Evolutionary conservation across 2,113 vertebrate species (phyloP).

Genomic region (Cyanoramphus novaezelandiae): DNA sequence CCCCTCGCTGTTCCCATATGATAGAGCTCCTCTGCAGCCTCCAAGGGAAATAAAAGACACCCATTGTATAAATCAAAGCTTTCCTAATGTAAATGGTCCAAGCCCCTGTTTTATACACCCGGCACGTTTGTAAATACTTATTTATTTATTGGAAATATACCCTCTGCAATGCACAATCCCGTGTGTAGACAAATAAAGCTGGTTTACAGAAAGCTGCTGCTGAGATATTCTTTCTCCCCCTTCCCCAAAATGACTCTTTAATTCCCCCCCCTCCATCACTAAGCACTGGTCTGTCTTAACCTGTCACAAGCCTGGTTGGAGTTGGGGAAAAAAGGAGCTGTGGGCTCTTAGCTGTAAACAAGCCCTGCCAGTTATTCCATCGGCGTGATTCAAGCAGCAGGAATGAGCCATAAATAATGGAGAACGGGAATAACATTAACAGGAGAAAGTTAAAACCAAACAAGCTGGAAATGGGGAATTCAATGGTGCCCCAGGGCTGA

Average conservation of each 20-base stretch:
- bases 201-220: background rate
- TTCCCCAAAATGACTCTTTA: background rate
- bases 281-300: background rate
- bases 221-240: background rate
- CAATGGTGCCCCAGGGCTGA: background rate
- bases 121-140: conserved; percentile 69
- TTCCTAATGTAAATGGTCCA: conserved; percentile 34
- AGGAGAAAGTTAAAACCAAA: background rate
- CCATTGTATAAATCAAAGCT: background rate
- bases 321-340: background rate
- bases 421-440: background rate
- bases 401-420: background rate
- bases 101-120: conserved; percentile 7
- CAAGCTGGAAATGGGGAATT: background rate
- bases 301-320: background rate
- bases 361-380: background rate
- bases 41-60: background rate
- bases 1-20: background rate
- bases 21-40: background rate
- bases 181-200: conserved; percentile 65
- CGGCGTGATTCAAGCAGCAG: background rate
- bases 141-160: conserved; percentile 77
- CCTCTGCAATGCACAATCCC: conserved; percentile 10
- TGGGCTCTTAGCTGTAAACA: background rate
- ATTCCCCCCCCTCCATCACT: background rate